phyloP scores from a whole-genome alignment of 2,113 vertebrate species.

The Ceyx margarethae region DNA sequence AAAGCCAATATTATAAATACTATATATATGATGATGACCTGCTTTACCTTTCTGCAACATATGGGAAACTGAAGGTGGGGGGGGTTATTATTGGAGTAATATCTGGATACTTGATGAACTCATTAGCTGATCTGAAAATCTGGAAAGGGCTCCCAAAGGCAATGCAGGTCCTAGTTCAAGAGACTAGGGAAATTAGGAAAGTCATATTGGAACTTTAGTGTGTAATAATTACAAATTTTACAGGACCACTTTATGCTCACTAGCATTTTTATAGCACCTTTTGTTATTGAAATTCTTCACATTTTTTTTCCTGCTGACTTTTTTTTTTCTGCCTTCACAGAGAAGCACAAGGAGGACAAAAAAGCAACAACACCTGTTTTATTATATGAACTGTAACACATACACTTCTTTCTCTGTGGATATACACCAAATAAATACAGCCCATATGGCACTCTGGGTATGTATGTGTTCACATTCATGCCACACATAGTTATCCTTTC shows the following conservation, averaged over 20 bases:
- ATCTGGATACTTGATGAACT: slow-evolving; percentile 9
- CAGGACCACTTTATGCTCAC: slow-evolving; percentile 5
- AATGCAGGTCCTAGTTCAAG: slow-evolving; percentile 2
- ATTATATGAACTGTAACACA: slow-evolving; percentile 42
- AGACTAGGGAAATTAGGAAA: slow-evolving; percentile 22
- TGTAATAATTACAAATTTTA: not conserved
- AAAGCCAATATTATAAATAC: not conserved
- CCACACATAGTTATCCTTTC: slow-evolving; percentile 57
- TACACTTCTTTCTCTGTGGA: slow-evolving; percentile 10
- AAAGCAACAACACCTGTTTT: slow-evolving; percentile 59
- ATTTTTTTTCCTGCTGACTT: slow-evolving; percentile 27
- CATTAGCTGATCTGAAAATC: slow-evolving; percentile 42
- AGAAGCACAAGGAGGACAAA: slow-evolving; percentile 6
- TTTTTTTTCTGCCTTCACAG: slow-evolving; percentile 31
- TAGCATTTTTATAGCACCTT: slow-evolving; percentile 52
- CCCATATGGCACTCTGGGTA: slow-evolving; percentile 51
- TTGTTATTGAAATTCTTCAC: slow-evolving; percentile 65
- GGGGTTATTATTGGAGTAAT: not conserved
- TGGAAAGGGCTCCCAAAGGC: slow-evolving; percentile 25
- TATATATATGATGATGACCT: not conserved
- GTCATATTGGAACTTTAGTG: not conserved
- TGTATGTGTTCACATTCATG: slow-evolving; percentile 41
- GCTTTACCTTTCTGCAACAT: not conserved
- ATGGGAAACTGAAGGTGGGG: not conserved
- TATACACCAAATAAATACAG: slow-evolving; percentile 46